Evolutionary conservation across 2,113 vertebrate species (phyloP), one percentile per base, ranked within the genome.

Genomic region (Okapia johnstoni): DNA sequence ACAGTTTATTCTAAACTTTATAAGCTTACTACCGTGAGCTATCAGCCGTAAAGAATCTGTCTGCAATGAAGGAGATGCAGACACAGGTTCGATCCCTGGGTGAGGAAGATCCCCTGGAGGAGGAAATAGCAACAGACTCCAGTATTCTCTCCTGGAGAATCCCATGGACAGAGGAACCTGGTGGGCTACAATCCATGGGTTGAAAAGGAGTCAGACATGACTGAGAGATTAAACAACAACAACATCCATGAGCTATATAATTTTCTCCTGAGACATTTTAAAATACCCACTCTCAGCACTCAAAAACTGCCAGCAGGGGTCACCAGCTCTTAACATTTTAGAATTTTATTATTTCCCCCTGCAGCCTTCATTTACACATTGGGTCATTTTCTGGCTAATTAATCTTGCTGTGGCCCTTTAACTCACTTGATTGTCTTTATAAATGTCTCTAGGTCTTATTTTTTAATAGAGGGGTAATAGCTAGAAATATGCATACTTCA

Each of bases 261-360:
- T 43, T 85, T 93, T 50, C 26, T 91, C 87, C 46, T 46, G 48
- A 58, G n/a, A 80, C 7, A 54, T 76, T 87, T 63, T 48, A 55
- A 96, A 61, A 23, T 13, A 80, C 30, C 8, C 16, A 83, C 15
- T 86, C 25, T 76, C 43, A 58, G 85, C 84, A 86, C 17, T 97
- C 40, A 88, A 81, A 86, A 88, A 28, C 15, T 80, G 12, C 10
- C 77, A 54, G 6, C 58, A 88, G 79, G 85, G 46, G n/a, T 88
- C 40, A 77, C 52, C 46, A 85, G 36, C 15, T 95, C 73, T 88
- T 87, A 89, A 30, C 77, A 57, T 60, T 92, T 88, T 83, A 90
- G 28, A 87, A 76, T 93, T 70, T 30, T 89, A 43, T 94, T 83
- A 54, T 88, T 94, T 92, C 12, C 30, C 50, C 25, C 79, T 57